phyloP scores from a whole-genome alignment of 2,113 vertebrate species.

The Cephalophus harveyi region DNA sequence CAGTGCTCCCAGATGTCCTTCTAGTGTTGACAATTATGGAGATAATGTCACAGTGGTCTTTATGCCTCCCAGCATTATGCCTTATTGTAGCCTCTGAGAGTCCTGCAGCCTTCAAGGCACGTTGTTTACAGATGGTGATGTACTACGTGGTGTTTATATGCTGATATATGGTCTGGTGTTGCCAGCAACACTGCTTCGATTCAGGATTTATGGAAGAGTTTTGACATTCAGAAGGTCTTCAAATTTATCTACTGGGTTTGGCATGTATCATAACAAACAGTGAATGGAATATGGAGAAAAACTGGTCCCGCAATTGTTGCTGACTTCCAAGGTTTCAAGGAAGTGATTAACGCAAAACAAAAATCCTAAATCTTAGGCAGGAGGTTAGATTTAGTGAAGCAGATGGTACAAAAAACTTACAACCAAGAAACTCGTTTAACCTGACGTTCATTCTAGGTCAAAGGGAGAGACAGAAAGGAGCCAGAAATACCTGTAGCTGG shows the following conservation, averaged over 20 bases:
- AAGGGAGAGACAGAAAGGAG: background rate
- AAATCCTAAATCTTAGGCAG: constrained; percentile 46
- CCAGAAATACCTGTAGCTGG: background rate
- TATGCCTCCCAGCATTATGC: background rate
- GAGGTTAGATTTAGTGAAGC: constrained; percentile 25
- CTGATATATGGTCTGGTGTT: constrained; percentile 34
- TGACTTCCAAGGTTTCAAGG: constrained; percentile 50
- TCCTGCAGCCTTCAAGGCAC: background rate
- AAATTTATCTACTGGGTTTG: constrained; percentile 42
- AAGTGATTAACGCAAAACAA: constrained; percentile 43
- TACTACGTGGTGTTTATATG: background rate
- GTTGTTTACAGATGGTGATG: constrained; percentile 10
- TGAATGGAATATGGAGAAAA: background rate
- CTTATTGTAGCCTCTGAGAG: background rate
- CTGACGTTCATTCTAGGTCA: background rate
- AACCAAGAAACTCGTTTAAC: background rate
- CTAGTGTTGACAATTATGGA: background rate
- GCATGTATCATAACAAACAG: constrained; percentile 56
- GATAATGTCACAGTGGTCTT: background rate
- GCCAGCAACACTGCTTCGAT: background rate
- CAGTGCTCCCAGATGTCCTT: background rate
- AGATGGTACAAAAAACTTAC: background rate
- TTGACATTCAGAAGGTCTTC: constrained; percentile 63
- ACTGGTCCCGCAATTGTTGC: background rate
- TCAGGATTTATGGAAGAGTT: constrained; percentile 49